Evolutionary conservation across 2,113 vertebrate genomes (phyloP), one percentile per base, ranked within the genome.

Genomic region (Empidonax alnorum): DNA sequence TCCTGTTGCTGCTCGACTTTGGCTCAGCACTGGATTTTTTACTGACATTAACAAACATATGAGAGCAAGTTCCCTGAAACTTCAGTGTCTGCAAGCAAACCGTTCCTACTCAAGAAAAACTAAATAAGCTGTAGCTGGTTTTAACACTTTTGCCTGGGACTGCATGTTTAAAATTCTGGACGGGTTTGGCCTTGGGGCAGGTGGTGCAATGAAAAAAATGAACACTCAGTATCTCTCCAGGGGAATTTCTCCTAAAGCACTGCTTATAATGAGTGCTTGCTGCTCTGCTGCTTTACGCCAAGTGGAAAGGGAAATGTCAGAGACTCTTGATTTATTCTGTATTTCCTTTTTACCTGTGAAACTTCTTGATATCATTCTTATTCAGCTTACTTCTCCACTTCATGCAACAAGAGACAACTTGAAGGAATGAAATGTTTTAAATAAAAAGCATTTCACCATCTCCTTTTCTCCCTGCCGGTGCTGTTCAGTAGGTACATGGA

Each of bases 131-230:
- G 31, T 67, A 59, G 75, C 10, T 68, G 31, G 28, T 74, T 94
- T 87, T 90, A 78, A 91, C 42, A 65, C 39, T 78, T 90, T 53
- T 91, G 61, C 35, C 22, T 69, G n/a, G 31, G 35, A 86, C 27
- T 50, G 47, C 46, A 41, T 79, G 24, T 90, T 97, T 94, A 74
- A 96, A 93, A 96, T 95, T 89, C 93, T 82, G 66, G 66, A 74
- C 55, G 68, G 33, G 50, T 93, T 90, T 87, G 50, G 72, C 84
- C 73, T 87, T 76, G 6, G 62, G 84, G 78, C 85, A 84, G 61
- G 73, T 85, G 76, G 42, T 78, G 35, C 79, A 69, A 33, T 78
- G 65, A 73, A n/a, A 79, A 75, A 79, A 94, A 96, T 73, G 71
- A 93, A 69, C 72, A 85, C 80, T 74, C 71, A 47, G 46, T 58